Evolutionary conservation across 2,113 vertebrate genomes (phyloP), one percentile per base, ranked within the genome.

Genomic region (Leptobrachium leishanense): DNA sequence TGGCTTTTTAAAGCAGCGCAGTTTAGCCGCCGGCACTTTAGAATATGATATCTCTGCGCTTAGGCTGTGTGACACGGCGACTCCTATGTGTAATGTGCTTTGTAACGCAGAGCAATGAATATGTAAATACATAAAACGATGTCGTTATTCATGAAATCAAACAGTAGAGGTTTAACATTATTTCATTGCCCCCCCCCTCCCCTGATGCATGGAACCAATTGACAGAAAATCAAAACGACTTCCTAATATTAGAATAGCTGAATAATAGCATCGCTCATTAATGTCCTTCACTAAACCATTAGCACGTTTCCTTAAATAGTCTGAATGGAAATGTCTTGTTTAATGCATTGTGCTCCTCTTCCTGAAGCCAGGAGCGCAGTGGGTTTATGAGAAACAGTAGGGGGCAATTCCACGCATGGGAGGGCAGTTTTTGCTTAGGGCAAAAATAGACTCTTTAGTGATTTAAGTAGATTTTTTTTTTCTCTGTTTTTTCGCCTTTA

Each of bases 321-420:
- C 84, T 70, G 75, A 81, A 84, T 77, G 66, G 15, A 83, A 83
- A 77, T 77, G 83, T 80, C 87, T 84, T 88, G 76, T 89, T 84
- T 76, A 89, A 91, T 84, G 68, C 84, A 83, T 88, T 75, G 63
- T 85, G 83, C 87, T 88, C 83, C 59, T 83, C 89, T 92, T 62
- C 89, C 88, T 87, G 85, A 82, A 87, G 87, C 82, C 86, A 85
- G 64, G 31, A 81, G 85, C 84, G 76, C n/a, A 0, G 74, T 0
- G 59, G 85, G 88, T 90, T 92, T 90, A 87, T 86, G 88, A 90
- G 88, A 91, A 91, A 91, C 93, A 91, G 91, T 91, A 84, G 92
- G 93, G 85, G 80, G 85, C 85, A 79, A 88, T 83, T 89, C 86
- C 83, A 87, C 76, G 85, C 87, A 87, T 88, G 90, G 86, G 85